Percentiles rank a stretch among this genome's conserved stretches.
These are phyloP conservation scores for Erethizon dorsatum DNA, from an alignment of 2,797 vertebrate species.

Conservation along the genomic window DNA sequence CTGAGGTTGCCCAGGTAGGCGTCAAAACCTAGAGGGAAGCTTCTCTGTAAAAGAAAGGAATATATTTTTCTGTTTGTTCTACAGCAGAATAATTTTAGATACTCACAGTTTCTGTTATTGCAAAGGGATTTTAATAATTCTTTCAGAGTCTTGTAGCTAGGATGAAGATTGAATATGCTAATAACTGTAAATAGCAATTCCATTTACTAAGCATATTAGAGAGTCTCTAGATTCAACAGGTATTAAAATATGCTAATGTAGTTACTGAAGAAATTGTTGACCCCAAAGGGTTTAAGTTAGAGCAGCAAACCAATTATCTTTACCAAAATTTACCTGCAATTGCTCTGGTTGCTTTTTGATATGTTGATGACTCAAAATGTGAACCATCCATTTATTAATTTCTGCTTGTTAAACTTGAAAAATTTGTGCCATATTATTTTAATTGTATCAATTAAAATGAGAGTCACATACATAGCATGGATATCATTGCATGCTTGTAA, in stretches of 20 bases:
- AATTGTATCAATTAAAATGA: constrained; percentile 80
- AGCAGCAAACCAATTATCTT: constrained; percentile 78
- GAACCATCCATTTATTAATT: constrained; percentile 80
- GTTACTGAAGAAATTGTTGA: constrained; percentile 82
- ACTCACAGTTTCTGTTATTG: constrained; percentile 61
- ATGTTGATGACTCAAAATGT: constrained; percentile 81
- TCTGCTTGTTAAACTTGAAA: constrained; percentile 77
- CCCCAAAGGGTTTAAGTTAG: constrained; percentile 75
- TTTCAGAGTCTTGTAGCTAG: constrained; percentile 69
- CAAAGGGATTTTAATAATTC: constrained; percentile 75
- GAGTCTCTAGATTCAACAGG: constrained; percentile 81
- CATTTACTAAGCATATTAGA: constrained; percentile 79
- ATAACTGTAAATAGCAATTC: constrained; percentile 77
- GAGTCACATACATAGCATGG: constrained; percentile 67
- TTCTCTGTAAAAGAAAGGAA: constrained; percentile 3
- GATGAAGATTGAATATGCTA: constrained; percentile 79
- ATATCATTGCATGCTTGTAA: constrained; percentile 67
- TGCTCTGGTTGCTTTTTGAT: constrained; percentile 71
- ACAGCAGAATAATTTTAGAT: constrained; percentile 32
- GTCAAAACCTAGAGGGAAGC: neutral
- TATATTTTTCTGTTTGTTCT: constrained; percentile 32
- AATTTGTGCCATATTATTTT: constrained; percentile 73
- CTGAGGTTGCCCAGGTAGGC: neutral
- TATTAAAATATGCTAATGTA: constrained; percentile 84
- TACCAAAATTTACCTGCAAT: constrained; percentile 76